Percentiles rank a stretch among this genome's conserved stretches.
Conservation (phyloP, 2,113 vertebrate species). For the Furnarius figulus region DNA sequence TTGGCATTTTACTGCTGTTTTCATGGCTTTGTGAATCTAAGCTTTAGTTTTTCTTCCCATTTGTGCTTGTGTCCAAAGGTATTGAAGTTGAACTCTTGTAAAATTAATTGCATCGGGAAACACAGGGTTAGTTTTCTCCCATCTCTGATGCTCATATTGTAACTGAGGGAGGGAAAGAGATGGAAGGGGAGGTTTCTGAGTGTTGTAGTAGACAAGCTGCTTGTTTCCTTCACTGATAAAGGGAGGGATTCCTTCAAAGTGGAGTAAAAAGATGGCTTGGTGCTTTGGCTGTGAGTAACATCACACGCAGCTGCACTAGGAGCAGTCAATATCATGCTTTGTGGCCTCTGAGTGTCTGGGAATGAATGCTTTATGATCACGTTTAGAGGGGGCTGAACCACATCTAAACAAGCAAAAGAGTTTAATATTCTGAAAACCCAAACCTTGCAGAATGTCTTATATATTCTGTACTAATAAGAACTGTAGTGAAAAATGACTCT, state of each 20-base stretch:
- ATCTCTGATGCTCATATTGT: not conserved
- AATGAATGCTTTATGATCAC: not conserved
- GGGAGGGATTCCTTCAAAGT: conserved; percentile 16
- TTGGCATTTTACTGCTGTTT: not conserved
- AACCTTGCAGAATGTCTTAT: not conserved
- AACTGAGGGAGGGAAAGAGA: not conserved
- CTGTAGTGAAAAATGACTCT: not conserved
- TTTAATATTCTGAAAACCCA: not conserved
- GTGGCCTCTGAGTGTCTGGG: not conserved
- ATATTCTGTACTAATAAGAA: not conserved
- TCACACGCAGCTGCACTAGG: not conserved
- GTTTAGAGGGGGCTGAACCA: not conserved
- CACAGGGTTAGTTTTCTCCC: not conserved
- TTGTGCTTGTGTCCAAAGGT: conserved; percentile 3
- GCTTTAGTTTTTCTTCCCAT: conserved; percentile 11
- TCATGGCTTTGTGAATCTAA: conserved; percentile 10
- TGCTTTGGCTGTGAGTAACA: not conserved
- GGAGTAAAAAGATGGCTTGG: not conserved
- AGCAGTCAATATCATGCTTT: not conserved
- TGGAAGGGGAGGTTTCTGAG: conserved; percentile 45
- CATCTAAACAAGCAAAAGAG: not conserved
- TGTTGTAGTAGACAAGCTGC: conserved; percentile 52
- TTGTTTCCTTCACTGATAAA: conserved; percentile 63
- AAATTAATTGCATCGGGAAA: not conserved
- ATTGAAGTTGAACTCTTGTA: not conserved